Percentiles rank a stretch among this genome's conserved stretches.
These are phyloP conservation scores for Megamerina dolium DNA, from an alignment of 2,888 invertebrate species.

Conservation along the genomic window DNA sequence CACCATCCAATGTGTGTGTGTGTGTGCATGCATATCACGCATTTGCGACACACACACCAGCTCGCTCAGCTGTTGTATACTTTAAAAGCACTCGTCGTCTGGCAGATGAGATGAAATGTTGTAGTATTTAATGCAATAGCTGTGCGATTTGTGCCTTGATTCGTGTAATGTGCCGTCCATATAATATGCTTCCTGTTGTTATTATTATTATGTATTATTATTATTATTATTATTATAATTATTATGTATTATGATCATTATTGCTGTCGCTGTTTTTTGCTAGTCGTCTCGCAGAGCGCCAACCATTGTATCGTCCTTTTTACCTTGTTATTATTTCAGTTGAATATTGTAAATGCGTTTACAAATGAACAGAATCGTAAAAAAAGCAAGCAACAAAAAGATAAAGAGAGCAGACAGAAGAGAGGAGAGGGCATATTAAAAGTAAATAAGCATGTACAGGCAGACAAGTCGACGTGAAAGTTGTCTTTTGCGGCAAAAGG, in stretches of 20 bases:
- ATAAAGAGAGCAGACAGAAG: not conserved
- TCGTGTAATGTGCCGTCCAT: conserved; percentile 8
- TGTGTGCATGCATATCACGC: not conserved
- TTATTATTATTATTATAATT: not conserved
- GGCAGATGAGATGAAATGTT: not conserved
- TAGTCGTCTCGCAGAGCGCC: not conserved
- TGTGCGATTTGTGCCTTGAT: conserved; percentile 8
- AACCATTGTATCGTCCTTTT: not conserved
- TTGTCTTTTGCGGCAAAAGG: no score
- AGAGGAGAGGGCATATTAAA: conserved; percentile 19
- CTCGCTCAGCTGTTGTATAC: not conserved
- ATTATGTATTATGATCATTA: not conserved
- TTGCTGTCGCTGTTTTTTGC: not conserved
- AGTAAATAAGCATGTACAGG: no score
- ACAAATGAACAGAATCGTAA: not conserved
- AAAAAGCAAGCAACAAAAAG: not conserved
- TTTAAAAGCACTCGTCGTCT: not conserved
- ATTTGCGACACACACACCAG: not conserved
- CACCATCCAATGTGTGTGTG: not conserved
- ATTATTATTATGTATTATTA: not conserved
- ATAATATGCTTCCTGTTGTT: not conserved
- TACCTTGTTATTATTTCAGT: not conserved
- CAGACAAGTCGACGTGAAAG: no score
- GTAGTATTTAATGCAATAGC: not conserved
- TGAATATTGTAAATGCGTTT: not conserved